These are phyloP conservation scores for Bombus breviceps DNA, from an alignment of 1,140 invertebrate species.

Conservation along the genomic window DNA sequence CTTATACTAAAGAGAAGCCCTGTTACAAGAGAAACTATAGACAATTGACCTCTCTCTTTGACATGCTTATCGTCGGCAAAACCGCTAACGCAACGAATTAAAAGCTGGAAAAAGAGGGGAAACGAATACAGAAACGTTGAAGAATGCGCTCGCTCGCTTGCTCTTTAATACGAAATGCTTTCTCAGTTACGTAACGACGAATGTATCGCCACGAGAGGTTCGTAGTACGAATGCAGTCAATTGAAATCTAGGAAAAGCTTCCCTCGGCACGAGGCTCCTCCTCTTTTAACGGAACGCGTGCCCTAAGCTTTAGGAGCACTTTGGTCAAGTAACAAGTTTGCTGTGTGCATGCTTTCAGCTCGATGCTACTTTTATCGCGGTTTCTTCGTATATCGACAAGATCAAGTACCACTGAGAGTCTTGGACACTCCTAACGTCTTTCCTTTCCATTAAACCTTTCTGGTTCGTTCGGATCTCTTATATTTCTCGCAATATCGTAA, in stretches of 20 bases:
- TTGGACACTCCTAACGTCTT: background rate
- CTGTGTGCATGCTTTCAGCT: conserved; percentile 11
- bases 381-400: background rate
- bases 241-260: background rate
- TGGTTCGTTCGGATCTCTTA: background rate
- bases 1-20: too few relatives aligned
- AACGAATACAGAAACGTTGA: background rate
- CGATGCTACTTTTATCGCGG: conserved; percentile 7
- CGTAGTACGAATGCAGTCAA: background rate
- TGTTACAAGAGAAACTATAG: too few relatives aligned
- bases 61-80: background rate
- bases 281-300: background rate
- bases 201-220: background rate
- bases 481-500: background rate
- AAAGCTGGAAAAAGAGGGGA: background rate
- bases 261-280: too few relatives aligned
- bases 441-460: background rate
- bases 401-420: background rate
- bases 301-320: background rate
- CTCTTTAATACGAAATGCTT: background rate
- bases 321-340: conserved; percentile 11
- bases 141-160: background rate
- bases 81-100: background rate
- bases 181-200: conserved; percentile 1
- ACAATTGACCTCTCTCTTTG: background rate